Evolutionary conservation across 2,113 vertebrate genomes (phyloP), one percentile per base, ranked within the genome.

Genomic region (Poeciliopsis prolifica): DNA sequence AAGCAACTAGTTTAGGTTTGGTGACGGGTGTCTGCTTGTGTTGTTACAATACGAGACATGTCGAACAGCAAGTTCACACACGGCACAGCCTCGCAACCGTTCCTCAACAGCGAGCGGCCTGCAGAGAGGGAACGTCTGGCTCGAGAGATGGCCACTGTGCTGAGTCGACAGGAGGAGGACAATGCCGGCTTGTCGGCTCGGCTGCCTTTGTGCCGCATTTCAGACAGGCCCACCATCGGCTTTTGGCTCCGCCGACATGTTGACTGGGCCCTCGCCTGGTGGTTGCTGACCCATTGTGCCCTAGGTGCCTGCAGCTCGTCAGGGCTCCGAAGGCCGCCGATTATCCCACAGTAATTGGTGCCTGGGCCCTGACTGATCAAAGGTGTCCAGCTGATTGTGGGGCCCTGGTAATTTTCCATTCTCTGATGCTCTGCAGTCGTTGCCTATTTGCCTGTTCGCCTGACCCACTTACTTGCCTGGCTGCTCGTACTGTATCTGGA

Each of bases 311-410:
- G 88, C 79, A 66, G 77, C 87, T 87, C 67, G 33, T 84, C 88
- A 71, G 80, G 70, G 75, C 86, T 88, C 77, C 42, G 78, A 83
- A 78, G 81, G 33, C 70, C 51, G 67, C 61, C 40, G 61, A 86
- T 87, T 89, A 85, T 85, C 81, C 85, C 61, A 30, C 86, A 76
- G 86, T 90, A 91, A 92, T 91, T 91, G 87, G 87, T 81, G 83
- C 82, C 82, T 75, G 62, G 74, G 78, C 74, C 68, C 68, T 4
- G 70, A 66, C 75, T 80, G 88, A 87, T 92, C 89, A 90, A 90
- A 89, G 85, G 77, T 86, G 77, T 69, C 80, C 84, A 80, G 80
- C 84, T 89, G 90, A 86, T 86, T 75, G 79, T 74, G 71, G 61
- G 84, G 80, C 67, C 24, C 74, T 85, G 84, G 87, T 91, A 84